These are phyloP conservation scores for Eulacestoma nigropectus DNA, from an alignment of 2,113 vertebrate genomes.

Conservation along the genomic window DNA sequence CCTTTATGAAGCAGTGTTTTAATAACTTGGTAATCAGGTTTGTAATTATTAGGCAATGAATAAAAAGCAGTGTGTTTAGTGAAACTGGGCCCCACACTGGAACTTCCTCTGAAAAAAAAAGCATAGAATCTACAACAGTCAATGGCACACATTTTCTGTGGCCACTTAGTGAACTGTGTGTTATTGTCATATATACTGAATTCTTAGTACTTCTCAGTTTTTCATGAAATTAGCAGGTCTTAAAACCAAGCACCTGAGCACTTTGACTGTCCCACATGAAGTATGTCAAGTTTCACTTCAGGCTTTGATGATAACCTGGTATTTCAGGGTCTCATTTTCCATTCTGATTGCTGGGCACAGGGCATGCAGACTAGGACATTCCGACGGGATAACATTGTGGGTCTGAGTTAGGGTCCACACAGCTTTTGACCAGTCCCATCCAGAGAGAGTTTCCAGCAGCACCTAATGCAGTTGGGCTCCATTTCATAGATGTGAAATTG, in stretches of 20 bases:
- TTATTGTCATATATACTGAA: background rate
- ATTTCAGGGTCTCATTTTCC: background rate
- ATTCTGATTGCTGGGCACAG: background rate
- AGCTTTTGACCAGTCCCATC: background rate
- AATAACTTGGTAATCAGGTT: background rate
- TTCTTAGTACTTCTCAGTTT: background rate
- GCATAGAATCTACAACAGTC: background rate
- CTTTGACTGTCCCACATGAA: background rate
- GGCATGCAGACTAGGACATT: rapidly evolving
- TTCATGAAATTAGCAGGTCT: background rate
- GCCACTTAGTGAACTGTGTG: background rate
- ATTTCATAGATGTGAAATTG: background rate
- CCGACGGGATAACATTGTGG: background rate
- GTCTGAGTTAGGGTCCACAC: background rate
- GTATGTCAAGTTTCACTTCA: background rate
- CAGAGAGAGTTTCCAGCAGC: background rate
- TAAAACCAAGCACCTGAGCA: background rate
- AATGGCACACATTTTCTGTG: background rate
- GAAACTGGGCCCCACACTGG: background rate
- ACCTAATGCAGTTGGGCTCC: background rate
- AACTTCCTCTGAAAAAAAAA: background rate
- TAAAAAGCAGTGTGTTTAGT: background rate
- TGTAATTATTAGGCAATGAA: background rate
- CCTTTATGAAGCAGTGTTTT: background rate
- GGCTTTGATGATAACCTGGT: background rate